A percentile compares a stretch with the other conserved stretches of the same genome.
Conservation (phyloP, 2,113 vertebrate species). For the Nettapus auritus region DNA sequence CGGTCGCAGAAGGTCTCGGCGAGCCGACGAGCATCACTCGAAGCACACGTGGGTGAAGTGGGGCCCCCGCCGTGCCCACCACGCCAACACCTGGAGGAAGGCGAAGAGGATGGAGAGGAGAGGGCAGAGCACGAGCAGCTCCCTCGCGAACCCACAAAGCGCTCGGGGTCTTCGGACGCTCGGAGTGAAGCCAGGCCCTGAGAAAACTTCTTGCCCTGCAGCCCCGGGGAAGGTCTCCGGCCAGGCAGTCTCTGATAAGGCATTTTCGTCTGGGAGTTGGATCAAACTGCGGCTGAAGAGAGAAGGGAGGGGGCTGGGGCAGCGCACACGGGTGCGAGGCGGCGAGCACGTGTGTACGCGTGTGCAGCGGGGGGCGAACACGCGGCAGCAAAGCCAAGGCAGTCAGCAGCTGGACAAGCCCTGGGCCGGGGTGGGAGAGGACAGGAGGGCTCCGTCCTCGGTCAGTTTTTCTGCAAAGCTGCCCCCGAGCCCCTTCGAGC, state of each 20-base stretch:
- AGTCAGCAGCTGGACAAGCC: background rate
- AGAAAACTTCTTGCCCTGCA: constrained; percentile 52
- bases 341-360: background rate
- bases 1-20: background rate
- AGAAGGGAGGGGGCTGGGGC: background rate
- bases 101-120: background rate
- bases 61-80: background rate
- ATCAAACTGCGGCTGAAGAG: constrained; percentile 33
- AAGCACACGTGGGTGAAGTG: background rate
- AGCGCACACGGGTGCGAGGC: background rate
- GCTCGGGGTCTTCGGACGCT: constrained; percentile 25
- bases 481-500: background rate
- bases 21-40: background rate
- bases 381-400: constrained; percentile 25
- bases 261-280: constrained; percentile 61
- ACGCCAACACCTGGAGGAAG: background rate
- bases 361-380: background rate
- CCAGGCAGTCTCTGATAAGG: constrained; percentile 68
- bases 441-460: background rate
- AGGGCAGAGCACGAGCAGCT: background rate
- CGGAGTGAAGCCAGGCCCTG: constrained; percentile 43
- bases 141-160: constrained; percentile 21
- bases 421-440: background rate
- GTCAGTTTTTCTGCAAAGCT: constrained; percentile 27
- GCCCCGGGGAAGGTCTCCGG: background rate